phyloP scores from a whole-genome alignment of 1,140 invertebrate genomes.

The Plectus sambesii region DNA sequence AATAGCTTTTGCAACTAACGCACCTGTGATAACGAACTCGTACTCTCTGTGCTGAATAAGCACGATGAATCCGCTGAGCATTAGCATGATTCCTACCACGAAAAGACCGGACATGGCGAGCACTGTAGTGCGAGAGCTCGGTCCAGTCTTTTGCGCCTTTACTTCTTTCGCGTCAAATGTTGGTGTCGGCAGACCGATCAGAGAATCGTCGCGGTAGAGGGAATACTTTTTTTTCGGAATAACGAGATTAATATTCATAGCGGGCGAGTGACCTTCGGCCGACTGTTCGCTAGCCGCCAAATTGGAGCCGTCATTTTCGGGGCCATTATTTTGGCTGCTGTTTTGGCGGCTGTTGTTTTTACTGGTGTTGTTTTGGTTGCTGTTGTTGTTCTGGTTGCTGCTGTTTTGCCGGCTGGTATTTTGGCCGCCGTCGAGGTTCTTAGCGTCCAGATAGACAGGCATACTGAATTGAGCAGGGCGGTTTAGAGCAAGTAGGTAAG shows the following conservation, averaged over 20 bases:
- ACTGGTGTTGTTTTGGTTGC: no score
- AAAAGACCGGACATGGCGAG: conserved; percentile 19
- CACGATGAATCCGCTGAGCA: conserved; percentile 18
- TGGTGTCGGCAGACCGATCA: conserved; percentile 19
- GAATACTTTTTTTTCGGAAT: conserved; percentile 21
- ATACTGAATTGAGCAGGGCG: no score
- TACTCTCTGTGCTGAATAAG: conserved; percentile 13
- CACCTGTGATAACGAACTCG: conserved; percentile 18
- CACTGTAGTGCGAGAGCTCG: conserved; percentile 19
- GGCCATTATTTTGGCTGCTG: no score
- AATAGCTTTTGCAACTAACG: conserved; percentile 16
- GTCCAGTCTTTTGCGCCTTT: conserved; percentile 16
- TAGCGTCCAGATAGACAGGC: no score
- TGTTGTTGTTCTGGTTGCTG: no score
- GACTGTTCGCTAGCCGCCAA: no score
- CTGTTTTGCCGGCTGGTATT: no score
- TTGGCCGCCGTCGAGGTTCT: no score
- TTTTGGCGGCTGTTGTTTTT: no score
- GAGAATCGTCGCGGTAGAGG: conserved; percentile 17
- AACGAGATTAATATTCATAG: conserved; percentile 20
- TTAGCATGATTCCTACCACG: conserved; percentile 12
- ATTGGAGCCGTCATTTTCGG: no score
- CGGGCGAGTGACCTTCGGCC: conserved; percentile 24
- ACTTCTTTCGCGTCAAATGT: conserved; percentile 20
- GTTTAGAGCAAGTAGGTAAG: no score